Evolutionary conservation across 2,797 vertebrate species (phyloP), one percentile per base, ranked within the genome.

Genomic region (Neosalanx taihuensis): DNA sequence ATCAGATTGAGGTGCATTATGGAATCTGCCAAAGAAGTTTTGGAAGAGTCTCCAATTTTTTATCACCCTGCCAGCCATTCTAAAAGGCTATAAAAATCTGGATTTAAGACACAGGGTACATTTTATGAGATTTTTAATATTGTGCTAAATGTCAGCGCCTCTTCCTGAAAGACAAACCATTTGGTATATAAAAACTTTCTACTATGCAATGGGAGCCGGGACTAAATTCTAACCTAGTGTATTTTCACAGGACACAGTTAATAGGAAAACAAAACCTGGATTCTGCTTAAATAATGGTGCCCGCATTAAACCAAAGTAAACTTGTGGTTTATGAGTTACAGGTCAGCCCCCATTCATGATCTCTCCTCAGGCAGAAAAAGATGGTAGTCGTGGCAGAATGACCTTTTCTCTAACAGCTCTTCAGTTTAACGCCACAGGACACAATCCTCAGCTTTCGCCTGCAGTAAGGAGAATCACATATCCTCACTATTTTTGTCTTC

Each of bases 91-190:
- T 81, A 73, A 79, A 74, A 73, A 78, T 62, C 61, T 56, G 46
- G 67, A 84, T 81, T 81, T 75, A 80, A 75, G 76, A 75, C 33
- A 30, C 51, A 31, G 31, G 69, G 70, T 81, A 72, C 64, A 78
- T 73, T 78, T 85, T 76, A 77, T 81, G 75, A 62, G 46, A 76
- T 75, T 78, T 85, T 81, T 79, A 75, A 79, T 81, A 78, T 79
- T 75, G 75, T 79, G 76, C 72, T 78, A 83, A 83, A 85, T 81
- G 81, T 85, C 79, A 81, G 51, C 64, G 33, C 60, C 68, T 81
- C 71, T 79, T 76, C 79, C 64, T 73, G 76, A 81, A 81, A 84
- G 78, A 78, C 70, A 79, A 83, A 79, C 79, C 76, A 71, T 77
- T 79, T 75, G 73, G 76, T 70, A 79, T 70, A 74, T 78, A 76